Conservation (phyloP, 2,888 invertebrate genomes). For the Globia sparganii region DNA sequence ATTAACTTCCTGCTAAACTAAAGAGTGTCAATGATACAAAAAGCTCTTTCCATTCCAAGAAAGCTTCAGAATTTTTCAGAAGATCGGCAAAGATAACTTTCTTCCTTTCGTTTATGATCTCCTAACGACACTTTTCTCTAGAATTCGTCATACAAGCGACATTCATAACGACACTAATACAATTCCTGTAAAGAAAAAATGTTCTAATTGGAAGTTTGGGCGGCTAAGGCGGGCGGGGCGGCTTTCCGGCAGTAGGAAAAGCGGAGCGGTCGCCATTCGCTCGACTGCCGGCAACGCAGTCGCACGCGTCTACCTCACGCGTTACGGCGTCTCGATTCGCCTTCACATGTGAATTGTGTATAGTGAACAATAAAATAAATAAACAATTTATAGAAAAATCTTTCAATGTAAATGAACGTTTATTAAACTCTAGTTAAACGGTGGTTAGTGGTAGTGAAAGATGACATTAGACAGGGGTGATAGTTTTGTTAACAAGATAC, state of each 20-base stretch:
- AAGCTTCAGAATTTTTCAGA: conserved; percentile 16
- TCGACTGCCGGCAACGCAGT: conserved; percentile 75
- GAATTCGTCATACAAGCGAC: conserved; percentile 65
- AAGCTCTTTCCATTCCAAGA: conserved; percentile 39
- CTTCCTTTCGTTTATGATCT: conserved; percentile 48
- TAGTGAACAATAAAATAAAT: conserved; percentile 46
- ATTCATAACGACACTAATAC: conserved; percentile 73
- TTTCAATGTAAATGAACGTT: conserved; percentile 51
- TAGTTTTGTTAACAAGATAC: conserved; percentile 87
- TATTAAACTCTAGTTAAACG: conserved; percentile 33
- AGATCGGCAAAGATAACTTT: conserved; percentile 28
- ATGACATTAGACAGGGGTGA: conserved; percentile 89
- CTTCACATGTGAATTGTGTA: conserved; percentile 55
- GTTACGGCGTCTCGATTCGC: conserved; percentile 36
- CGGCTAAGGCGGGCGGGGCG: conserved; percentile 79
- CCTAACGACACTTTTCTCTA: conserved; percentile 52
- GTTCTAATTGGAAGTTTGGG: conserved; percentile 79
- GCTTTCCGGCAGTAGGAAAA: conserved; percentile 82
- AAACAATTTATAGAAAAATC: conserved; percentile 36
- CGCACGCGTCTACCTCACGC: conserved; percentile 75
- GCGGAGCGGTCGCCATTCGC: conserved; percentile 74
- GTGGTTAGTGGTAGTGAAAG: conserved; percentile 74
- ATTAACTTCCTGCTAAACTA: conserved; percentile 45
- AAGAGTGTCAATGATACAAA: conserved; percentile 45
- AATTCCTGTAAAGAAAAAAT: conserved; percentile 76